Base-by-base conservation (phyloP, 2,888 invertebrate species). In the Neoitamus cyanurus region DNA sequence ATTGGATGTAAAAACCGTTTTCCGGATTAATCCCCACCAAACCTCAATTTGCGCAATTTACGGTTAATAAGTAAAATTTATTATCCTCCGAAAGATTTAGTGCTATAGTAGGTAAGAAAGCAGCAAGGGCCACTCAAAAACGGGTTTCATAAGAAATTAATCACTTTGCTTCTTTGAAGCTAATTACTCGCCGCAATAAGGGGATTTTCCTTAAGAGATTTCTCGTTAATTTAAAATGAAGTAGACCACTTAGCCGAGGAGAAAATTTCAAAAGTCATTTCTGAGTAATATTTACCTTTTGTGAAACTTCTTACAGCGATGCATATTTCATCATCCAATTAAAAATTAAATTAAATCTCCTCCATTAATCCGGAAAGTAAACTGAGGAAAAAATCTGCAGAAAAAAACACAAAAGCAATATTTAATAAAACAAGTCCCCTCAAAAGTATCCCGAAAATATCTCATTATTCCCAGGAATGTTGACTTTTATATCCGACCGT, bases 341-440 rank as follows among this genome's bases (percentile, higher is more conserved):
- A 73, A 73, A 73, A 73, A 36, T 73, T 73, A 73, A 73, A 73
- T 34, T 36, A 73, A 73, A 73, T 36, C 15, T 73, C 20, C 20
- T 34, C 36, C 20, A 20, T 20, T 34, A 73, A 15, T 36, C 15
- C 20, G 11, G 36, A 15, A 58, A 58, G 58, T 25, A 58, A 58
- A 9, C 15, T 20, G 25, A 25, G 20, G 25, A 6, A 58, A 58
- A 58, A 58, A 58, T 25, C 25, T 58, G 58, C 25, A 9, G 20
- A 25, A 58, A 58, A 25, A 58, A 48, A 48, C 58, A 25, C 1
- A 58, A 58, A 58, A 58, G 58, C 58, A 58, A 58, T 58, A 15
- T 58, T 58, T 58, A 58, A 58, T 58, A 58, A 58, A 58, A 58
- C 73, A 20, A 36, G 73, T 20, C 34, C 31, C 36, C 31, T 15